These are phyloP conservation scores for Drosophila subquinaria DNA, from an alignment of 2,888 invertebrate species.

Conservation along the genomic window DNA sequence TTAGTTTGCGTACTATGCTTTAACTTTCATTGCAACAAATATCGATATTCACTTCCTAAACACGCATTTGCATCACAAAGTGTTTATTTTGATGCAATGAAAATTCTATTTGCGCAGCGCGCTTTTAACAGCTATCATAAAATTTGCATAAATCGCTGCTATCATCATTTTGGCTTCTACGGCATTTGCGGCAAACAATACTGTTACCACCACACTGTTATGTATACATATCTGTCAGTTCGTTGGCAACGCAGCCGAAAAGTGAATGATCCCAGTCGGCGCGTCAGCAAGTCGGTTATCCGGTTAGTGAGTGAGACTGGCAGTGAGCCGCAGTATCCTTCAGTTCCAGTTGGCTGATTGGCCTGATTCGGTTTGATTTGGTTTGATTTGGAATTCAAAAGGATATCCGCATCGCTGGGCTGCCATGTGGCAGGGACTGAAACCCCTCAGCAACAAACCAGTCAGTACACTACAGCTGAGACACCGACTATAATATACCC, in stretches of 20 bases:
- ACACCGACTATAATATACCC: neutral
- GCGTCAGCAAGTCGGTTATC: conserved; percentile 2
- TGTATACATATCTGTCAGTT: conserved; percentile 6
- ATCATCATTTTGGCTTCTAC: conserved; percentile 20
- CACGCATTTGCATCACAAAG: conserved; percentile 4
- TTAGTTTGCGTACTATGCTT: too few species aligned
- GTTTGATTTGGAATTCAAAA: conserved; percentile 64
- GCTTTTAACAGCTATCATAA: conserved; percentile 34
- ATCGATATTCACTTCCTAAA: neutral
- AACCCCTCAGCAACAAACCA: neutral
- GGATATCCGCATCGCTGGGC: conserved; percentile 70
- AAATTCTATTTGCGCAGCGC: conserved; percentile 37
- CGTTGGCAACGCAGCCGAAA: conserved; percentile 6
- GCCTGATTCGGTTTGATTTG: conserved; percentile 63
- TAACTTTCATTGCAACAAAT: conserved; percentile 3
- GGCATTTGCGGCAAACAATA: conserved; percentile 19
- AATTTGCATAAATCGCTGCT: conserved; percentile 50
- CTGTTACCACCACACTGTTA: conserved; percentile 5
- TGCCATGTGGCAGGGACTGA: conserved; percentile 23
- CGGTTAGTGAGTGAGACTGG: conserved; percentile 28
- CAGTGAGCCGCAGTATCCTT: conserved; percentile 61
- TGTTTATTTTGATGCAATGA: conserved; percentile 35
- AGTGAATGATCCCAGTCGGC: conserved; percentile 31
- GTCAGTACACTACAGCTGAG: neutral
- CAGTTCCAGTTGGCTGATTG: conserved; percentile 68